Conservation (phyloP, 2,113 vertebrate species). For the Ornithorhynchus anatinus region DNA sequence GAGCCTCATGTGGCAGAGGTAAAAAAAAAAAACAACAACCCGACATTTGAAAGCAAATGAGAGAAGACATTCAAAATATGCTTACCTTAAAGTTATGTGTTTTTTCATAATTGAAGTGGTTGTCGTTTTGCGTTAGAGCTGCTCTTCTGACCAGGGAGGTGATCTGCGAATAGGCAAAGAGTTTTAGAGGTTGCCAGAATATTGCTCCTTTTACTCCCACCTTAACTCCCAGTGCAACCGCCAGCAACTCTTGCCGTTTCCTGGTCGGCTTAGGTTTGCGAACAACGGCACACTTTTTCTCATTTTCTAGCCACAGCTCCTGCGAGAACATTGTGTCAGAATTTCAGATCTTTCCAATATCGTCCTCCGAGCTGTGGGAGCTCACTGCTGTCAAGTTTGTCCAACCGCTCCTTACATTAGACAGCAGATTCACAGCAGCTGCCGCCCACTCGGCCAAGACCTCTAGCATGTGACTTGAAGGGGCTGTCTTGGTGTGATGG, state of each 20-base stretch:
- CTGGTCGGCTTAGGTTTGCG: conserved; percentile 81
- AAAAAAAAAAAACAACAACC: not conserved
- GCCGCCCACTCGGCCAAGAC: conserved; percentile 80
- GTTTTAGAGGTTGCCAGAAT: conserved; percentile 96
- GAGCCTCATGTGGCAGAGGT: not conserved
- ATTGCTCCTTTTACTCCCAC: conserved; percentile 83
- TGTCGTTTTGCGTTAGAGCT: conserved; percentile 88
- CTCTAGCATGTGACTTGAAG: conserved; percentile 83
- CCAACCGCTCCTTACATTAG: conserved; percentile 76
- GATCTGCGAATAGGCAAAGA: conserved; percentile 97
- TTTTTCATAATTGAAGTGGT: conserved; percentile 94
- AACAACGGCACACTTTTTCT: conserved; percentile 74
- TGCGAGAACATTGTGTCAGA: conserved; percentile 67
- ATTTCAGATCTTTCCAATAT: conserved; percentile 77
- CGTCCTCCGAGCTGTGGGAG: conserved; percentile 64
- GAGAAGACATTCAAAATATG: not conserved
- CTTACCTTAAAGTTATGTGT: conserved; percentile 99
- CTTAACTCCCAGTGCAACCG: conserved; percentile 88
- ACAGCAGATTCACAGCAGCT: conserved; percentile 79
- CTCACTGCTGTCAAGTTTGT: conserved; percentile 64
- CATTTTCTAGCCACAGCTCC: conserved; percentile 78
- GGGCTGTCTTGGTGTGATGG: conserved; percentile 72
- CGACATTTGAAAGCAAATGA: not conserved
- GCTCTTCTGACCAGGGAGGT: conserved; percentile 88
- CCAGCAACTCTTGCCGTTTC: conserved; percentile 89